Conservation (phyloP, 2,113 vertebrate species). For the Mastomys natalensis region DNA sequence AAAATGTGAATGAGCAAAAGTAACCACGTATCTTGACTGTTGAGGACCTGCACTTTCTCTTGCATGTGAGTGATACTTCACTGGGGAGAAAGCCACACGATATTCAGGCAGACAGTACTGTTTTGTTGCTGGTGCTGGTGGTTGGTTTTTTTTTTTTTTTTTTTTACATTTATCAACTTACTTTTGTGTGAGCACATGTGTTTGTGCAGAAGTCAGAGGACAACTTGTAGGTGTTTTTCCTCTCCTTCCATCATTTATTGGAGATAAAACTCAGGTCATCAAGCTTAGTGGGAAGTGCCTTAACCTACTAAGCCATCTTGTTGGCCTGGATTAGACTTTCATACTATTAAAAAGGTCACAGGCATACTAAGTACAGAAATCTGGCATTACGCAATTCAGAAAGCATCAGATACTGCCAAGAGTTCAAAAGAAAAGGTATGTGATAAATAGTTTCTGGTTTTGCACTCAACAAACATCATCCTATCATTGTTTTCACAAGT, state of each 20-base stretch:
- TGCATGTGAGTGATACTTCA: background rate
- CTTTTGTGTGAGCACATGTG: background rate
- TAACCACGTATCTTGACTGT: background rate
- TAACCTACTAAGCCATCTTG: background rate
- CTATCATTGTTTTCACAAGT: conserved; percentile 38
- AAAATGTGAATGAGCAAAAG: background rate
- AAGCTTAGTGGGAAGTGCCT: background rate
- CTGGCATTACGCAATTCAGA: background rate
- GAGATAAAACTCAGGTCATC: background rate
- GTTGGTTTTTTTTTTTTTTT: background rate
- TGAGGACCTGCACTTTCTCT: background rate
- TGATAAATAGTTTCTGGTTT: conserved; percentile 1
- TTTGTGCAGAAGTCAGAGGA: background rate
- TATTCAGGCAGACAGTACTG: background rate
- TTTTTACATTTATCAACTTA: background rate
- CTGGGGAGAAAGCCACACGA: background rate
- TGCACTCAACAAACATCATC: background rate
- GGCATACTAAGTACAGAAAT: background rate
- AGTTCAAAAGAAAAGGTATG: background rate
- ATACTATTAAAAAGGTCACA: background rate
- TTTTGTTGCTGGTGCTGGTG: too few relatives aligned
- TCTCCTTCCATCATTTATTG: background rate
- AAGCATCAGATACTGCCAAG: background rate
- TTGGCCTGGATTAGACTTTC: background rate
- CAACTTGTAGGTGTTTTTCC: too few relatives aligned